A percentile compares a stretch with the other conserved stretches of the same genome.
phyloP scores from a whole-genome alignment of 30 jellyfish, hydroid and myxozoan species.

The Turritopsis rubra region DNA sequence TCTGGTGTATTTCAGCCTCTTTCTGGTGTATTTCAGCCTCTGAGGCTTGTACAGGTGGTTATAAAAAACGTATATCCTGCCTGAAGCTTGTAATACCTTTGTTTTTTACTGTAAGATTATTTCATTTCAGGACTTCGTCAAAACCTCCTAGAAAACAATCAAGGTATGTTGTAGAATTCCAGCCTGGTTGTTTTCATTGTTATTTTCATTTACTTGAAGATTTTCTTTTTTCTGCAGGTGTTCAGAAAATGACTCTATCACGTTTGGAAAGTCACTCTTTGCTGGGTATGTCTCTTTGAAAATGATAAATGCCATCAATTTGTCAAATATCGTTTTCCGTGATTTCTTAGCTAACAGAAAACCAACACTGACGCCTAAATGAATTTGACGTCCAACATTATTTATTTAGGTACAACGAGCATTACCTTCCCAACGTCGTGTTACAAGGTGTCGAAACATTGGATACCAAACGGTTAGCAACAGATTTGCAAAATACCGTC shows the following conservation, averaged over 20 bases:
- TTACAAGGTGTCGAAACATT: slow-evolving; percentile 57
- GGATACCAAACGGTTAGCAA: slow-evolving; percentile 44
- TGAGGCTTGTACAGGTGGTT: no score
- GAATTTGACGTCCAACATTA: not conserved
- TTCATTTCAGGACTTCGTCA: not conserved
- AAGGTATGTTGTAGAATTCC: no score
- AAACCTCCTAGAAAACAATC: not conserved
- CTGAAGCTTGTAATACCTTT: no score
- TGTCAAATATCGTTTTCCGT: no score
- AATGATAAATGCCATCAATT: no score
- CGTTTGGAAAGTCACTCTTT: slow-evolving; percentile 74
- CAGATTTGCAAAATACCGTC: slow-evolving; percentile 51
- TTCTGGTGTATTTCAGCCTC: no score
- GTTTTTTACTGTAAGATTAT: not conserved
- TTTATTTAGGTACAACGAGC: slow-evolving; percentile 50
- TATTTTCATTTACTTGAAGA: not conserved
- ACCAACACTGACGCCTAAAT: not conserved
- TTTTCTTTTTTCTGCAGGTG: not conserved
- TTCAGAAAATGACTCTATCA: slow-evolving; percentile 38
- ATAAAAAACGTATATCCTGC: no score
- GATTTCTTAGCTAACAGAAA: no score
- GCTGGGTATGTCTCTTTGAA: slow-evolving; percentile 61
- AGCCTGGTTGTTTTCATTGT: no score
- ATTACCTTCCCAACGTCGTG: slow-evolving; percentile 54
- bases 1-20: no score